Conservation (phyloP, 2,797 vertebrate species). For the Bryconaethiops microstoma region DNA sequence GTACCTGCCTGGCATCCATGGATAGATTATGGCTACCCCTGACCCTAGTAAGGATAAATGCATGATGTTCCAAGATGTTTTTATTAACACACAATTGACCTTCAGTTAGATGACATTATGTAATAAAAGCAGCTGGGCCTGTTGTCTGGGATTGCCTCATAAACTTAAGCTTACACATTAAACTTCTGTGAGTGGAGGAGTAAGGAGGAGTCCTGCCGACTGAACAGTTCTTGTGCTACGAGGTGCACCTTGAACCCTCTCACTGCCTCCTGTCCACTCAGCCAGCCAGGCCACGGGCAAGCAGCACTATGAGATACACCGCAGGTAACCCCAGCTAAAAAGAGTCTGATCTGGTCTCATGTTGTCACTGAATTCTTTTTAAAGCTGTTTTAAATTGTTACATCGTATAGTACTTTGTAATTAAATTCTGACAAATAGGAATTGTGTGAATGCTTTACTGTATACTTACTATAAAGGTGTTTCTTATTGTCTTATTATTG, state of each 20-base stretch:
- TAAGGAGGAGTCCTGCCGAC: slow-evolving; percentile 59
- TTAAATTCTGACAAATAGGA: neutral
- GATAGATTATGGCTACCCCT: too few relatives aligned
- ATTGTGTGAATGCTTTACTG: neutral
- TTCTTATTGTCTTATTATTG: too few relatives aligned
- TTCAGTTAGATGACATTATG: slow-evolving; percentile 10
- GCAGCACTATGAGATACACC: slow-evolving; percentile 72
- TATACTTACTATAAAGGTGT: neutral
- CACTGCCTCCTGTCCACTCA: slow-evolving; percentile 24
- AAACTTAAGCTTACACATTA: slow-evolving; percentile 81
- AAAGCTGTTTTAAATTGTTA: neutral
- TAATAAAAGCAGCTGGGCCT: slow-evolving; percentile 19
- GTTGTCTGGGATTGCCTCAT: slow-evolving; percentile 48
- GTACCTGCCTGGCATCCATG: too few relatives aligned
- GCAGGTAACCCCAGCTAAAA: slow-evolving; percentile 69
- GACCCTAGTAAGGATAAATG: too few relatives aligned
- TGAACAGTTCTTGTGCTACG: slow-evolving; percentile 57
- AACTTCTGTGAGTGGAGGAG: slow-evolving; percentile 62
- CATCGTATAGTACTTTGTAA: neutral
- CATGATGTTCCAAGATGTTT: too few relatives aligned
- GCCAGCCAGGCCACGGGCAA: slow-evolving; percentile 31
- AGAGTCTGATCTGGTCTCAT: neutral
- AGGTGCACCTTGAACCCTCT: slow-evolving; percentile 77
- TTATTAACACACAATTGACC: too few relatives aligned
- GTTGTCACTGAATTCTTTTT: neutral